Conservation (phyloP, 2,797 vertebrate genomes). For the Thaleichthys pacificus region DNA sequence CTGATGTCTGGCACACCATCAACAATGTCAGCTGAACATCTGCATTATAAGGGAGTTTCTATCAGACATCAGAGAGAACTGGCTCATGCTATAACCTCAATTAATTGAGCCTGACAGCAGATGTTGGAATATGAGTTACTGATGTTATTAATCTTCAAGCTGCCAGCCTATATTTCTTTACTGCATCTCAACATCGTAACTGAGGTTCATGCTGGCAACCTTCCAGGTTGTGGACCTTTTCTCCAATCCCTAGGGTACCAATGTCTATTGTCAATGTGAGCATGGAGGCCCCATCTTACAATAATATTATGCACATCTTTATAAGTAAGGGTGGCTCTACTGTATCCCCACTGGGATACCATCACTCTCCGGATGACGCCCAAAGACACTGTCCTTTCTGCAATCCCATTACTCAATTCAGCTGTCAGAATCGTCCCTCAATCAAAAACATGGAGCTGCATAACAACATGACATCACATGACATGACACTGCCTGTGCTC, state of each 20-base stretch:
- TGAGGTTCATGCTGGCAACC: not conserved
- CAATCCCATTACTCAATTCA: constrained; percentile 2
- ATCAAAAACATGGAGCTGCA: not conserved
- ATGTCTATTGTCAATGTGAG: not conserved
- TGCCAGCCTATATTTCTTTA: too few relatives aligned
- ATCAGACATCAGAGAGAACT: too few relatives aligned
- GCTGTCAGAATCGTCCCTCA: not conserved
- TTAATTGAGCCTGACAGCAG: not conserved
- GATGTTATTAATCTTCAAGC: too few relatives aligned
- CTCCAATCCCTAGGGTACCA: not conserved
- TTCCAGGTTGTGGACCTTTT: not conserved
- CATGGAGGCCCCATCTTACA: too few relatives aligned
- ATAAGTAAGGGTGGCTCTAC: too few relatives aligned
- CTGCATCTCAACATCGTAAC: too few relatives aligned
- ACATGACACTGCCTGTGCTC: not conserved
- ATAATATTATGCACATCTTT: too few relatives aligned
- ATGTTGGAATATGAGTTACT: too few relatives aligned
- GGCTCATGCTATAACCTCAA: constrained; percentile 18
- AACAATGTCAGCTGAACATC: not conserved
- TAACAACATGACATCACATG: not conserved
- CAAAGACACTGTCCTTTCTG: not conserved
- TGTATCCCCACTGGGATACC: not conserved
- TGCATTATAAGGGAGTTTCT: too few relatives aligned
- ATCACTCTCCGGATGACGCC: not conserved
- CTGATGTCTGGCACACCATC: constrained; percentile 12